phyloP scores from a whole-genome alignment of 2,797 vertebrate species.

The Sebastes steindachneri region DNA sequence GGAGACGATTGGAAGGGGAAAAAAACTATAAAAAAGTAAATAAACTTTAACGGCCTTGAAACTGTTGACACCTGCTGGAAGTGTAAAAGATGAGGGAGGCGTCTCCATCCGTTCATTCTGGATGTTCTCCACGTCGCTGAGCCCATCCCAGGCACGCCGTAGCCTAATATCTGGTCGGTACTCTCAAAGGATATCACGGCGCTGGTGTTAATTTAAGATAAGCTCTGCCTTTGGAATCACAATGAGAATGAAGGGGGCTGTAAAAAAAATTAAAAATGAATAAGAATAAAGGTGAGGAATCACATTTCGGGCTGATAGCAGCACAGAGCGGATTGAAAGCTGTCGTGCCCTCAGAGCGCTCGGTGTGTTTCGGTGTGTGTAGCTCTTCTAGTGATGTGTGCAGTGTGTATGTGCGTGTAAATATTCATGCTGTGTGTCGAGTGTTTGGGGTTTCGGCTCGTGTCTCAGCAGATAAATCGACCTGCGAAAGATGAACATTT shows the following conservation, averaged over 20 bases:
- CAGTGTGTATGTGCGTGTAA: slow-evolving; percentile 28
- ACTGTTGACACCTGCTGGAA: not conserved
- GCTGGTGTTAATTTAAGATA: slow-evolving; percentile 69
- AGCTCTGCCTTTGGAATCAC: slow-evolving; percentile 68
- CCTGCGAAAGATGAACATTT: slow-evolving; percentile 45
- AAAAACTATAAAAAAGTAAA: not conserved
- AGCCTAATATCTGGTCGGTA: slow-evolving; percentile 52
- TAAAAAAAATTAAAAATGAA: slow-evolving; percentile 60
- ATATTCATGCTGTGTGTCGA: slow-evolving; percentile 43
- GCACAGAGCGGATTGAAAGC: slow-evolving; percentile 42
- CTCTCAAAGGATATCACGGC: slow-evolving; percentile 60
- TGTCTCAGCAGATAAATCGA: slow-evolving; percentile 63
- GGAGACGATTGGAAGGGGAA: not conserved
- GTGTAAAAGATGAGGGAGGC: slow-evolving; percentile 12
- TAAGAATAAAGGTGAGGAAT: slow-evolving; percentile 68
- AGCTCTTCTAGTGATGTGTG: slow-evolving; percentile 19
- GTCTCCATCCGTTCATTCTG: slow-evolving; percentile 29
- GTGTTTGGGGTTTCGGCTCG: slow-evolving; percentile 31
- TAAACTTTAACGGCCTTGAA: not conserved
- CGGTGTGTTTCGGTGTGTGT: slow-evolving; percentile 32
- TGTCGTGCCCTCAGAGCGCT: slow-evolving; percentile 37
- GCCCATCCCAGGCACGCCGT: slow-evolving; percentile 30
- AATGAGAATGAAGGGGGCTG: slow-evolving; percentile 65
- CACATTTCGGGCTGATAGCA: slow-evolving; percentile 59
- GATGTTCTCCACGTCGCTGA: slow-evolving; percentile 52